phyloP scores from a whole-genome alignment of 2,797 vertebrate genomes.

The Erethizon dorsatum region DNA sequence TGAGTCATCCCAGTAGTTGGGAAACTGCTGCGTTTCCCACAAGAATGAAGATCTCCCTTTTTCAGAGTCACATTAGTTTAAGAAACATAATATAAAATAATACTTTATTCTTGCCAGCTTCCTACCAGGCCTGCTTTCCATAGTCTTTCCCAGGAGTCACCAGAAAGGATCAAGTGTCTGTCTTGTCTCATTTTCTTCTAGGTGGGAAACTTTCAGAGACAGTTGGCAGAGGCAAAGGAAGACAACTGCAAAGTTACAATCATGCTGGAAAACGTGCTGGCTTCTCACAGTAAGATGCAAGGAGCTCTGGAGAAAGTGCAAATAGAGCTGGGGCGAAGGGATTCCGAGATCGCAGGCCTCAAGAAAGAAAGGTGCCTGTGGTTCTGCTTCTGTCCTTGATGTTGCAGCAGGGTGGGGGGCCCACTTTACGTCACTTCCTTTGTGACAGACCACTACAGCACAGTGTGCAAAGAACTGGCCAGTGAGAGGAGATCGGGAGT shows the following conservation, averaged over 20 bases:
- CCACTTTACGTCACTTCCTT: neutral
- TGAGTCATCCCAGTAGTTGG: fast-evolving
- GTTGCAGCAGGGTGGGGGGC: neutral
- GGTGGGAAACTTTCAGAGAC: slow-evolving; percentile 86
- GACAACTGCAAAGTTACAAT: slow-evolving; percentile 84
- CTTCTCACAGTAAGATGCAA: slow-evolving; percentile 87
- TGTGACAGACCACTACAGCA: neutral
- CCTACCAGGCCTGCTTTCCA: neutral
- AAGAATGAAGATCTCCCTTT: neutral
- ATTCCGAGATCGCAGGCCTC: slow-evolving; percentile 87
- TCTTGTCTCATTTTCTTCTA: slow-evolving; percentile 68
- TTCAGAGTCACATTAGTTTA: slow-evolving; percentile 17
- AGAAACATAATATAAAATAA: neutral
- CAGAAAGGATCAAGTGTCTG: neutral
- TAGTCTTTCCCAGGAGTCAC: neutral
- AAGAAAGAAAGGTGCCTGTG: slow-evolving; percentile 87
- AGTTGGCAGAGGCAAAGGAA: slow-evolving; percentile 85
- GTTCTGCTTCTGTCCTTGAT: neutral
- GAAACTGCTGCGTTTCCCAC: neutral
- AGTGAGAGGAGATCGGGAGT: neutral
- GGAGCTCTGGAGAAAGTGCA: slow-evolving; percentile 87
- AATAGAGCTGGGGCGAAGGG: slow-evolving; percentile 86
- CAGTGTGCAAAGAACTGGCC: neutral
- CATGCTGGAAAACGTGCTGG: slow-evolving; percentile 87
- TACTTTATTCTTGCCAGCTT: neutral